A percentile compares a stretch with the other conserved stretches of the same genome.
Evolutionary conservation across 2,797 vertebrate species (phyloP).

Genomic region (Coluber constrictor): DNA sequence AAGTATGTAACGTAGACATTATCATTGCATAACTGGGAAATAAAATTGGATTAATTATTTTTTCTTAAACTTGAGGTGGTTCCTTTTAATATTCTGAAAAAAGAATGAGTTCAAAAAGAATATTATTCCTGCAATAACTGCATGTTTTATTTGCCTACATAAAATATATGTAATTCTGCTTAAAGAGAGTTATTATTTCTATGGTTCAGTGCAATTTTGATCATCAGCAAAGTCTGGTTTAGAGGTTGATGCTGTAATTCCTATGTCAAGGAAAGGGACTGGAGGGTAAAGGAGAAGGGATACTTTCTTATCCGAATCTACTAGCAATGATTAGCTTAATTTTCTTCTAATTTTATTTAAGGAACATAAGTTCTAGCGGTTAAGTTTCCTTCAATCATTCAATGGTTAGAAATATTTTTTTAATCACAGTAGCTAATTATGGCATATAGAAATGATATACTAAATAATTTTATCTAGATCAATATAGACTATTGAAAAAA

Average conservation of each 20-base stretch:
- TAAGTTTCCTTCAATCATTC: neutral
- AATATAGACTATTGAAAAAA: neutral
- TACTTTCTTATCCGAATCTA: neutral
- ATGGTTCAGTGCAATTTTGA: neutral
- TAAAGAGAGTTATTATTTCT: neutral
- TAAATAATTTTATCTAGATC: neutral
- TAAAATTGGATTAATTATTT: neutral
- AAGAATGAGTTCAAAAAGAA: neutral
- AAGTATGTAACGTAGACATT: neutral
- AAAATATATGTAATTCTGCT: neutral
- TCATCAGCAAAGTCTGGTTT: neutral
- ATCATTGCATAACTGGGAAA: neutral
- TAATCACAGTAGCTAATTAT: neutral
- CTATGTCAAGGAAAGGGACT: neutral
- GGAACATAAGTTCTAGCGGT: neutral
- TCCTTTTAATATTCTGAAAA: neutral
- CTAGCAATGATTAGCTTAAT: neutral
- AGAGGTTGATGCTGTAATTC: neutral
- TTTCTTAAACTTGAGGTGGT: neutral
- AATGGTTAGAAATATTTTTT: neutral
- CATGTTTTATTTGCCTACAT: neutral
- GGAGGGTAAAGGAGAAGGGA: neutral
- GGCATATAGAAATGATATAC: neutral
- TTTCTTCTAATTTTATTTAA: neutral
- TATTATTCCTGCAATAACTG: neutral